phyloP scores from a whole-genome alignment of 2,113 vertebrate genomes.

The Diphyllodes magnificus region DNA sequence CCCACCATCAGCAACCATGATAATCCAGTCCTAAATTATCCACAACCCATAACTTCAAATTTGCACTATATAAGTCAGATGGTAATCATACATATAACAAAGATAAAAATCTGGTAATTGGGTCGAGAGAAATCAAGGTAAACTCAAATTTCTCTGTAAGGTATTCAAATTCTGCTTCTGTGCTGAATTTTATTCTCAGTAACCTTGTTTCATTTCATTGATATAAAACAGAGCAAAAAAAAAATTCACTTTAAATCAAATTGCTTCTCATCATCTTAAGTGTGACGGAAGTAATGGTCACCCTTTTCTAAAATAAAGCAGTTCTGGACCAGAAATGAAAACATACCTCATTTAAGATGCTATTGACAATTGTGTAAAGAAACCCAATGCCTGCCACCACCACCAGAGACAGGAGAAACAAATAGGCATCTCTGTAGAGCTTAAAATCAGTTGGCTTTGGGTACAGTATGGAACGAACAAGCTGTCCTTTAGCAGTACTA shows the following conservation, averaged over 20 bases:
- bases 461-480: conserved; percentile 95
- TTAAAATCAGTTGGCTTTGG: conserved; percentile 98
- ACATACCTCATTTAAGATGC: conserved; percentile 84
- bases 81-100: neutral
- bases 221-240: neutral
- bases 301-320: neutral
- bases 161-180: neutral
- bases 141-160: neutral
- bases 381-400: conserved; percentile 91
- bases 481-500: conserved; percentile 94
- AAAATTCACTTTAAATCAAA: neutral
- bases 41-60: neutral
- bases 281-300: neutral
- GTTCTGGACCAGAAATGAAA: neutral
- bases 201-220: neutral
- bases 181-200: neutral
- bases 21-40: neutral
- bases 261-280: neutral
- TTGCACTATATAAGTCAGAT: neutral
- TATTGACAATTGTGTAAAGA: conserved; percentile 88
- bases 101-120: neutral
- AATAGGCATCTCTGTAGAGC: conserved; percentile 94
- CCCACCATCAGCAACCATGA: neutral
- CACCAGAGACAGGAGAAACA: conserved; percentile 93
- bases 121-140: neutral